Evolutionary conservation across 2,113 vertebrate species (phyloP), one percentile per base, ranked within the genome.

Genomic region (Phalacrocorax carbo): DNA sequence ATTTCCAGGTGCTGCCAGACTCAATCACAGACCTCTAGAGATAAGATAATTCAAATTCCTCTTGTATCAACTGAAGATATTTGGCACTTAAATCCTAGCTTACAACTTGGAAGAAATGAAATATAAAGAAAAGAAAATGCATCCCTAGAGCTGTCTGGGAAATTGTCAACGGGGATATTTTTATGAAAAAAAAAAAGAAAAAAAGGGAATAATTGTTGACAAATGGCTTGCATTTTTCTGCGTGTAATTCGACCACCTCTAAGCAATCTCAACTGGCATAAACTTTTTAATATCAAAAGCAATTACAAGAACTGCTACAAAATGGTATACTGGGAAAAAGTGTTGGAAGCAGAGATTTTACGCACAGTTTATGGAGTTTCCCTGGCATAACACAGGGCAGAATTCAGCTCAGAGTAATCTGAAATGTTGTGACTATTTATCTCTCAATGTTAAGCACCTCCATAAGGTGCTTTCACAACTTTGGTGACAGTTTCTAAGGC

Each of bases 51-150:
- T 91, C 83, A 82, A 76, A 89, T 66, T 93, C 70, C 54, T 94
- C 60, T 66, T 40, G 16, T 57, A 78, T 82, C 79, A 87, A 16
- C 54, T 68, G 32, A 84, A 93, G 86, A 51, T 91, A 89, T 90
- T 82, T 87, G 78, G 78, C 55, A 88, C 84, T 96, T 76, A 92
- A 92, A 94, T 91, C 70, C 36, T 60, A 93, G 54, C 60, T 73
- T 66, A 73, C 55, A 66, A 85, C 62, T 86, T 69, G 26, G 73
- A 77, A 15, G 38, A 82, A 92, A 91, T 34, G 32, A 85, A 89
- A 70, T 25, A 51, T 7, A 91, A 86, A 48, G 70, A 81, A 62
- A 86, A 81, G 60, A 79, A 95, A 94, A 93, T 46, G 22, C 5
- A 13, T 77, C 62, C 66, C 69, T 57, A 69, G 73, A 72, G 69